Percentiles rank a stretch among this genome's conserved stretches.
phyloP scores from a whole-genome alignment of 2,888 invertebrate genomes.

The Cacoxenus indagator region DNA sequence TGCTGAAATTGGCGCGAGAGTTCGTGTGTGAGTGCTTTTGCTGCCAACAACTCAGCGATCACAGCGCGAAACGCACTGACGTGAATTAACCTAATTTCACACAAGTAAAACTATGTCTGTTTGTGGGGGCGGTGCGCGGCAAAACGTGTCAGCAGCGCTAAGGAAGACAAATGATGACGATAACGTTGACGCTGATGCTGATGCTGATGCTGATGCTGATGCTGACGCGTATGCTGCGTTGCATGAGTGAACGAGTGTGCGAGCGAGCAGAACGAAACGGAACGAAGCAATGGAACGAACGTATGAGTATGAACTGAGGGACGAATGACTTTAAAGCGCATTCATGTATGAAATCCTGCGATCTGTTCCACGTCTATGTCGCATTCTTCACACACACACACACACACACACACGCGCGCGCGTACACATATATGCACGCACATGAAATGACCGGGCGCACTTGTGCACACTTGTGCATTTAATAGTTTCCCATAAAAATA shows the following conservation, averaged over 20 bases:
- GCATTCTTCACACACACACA: conserved; percentile 22
- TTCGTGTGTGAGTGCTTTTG: conserved; percentile 18
- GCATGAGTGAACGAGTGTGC: neutral
- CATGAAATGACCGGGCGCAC: neutral
- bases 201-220: neutral
- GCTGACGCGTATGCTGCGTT: neutral
- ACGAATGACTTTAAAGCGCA: conserved; percentile 54
- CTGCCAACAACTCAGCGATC: conserved; percentile 58
- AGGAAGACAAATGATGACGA: neutral
- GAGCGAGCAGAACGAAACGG: neutral
- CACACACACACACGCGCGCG: conserved; percentile 1
- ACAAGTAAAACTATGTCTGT: conserved; percentile 35
- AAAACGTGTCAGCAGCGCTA: neutral
- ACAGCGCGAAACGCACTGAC: conserved; percentile 55
- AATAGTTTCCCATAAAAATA: conserved; percentile 59
- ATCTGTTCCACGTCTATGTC: conserved; percentile 66
- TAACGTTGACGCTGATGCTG: neutral
- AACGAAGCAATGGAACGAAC: conserved; percentile 7
- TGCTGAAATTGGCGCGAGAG: neutral
- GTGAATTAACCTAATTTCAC: conserved; percentile 65
- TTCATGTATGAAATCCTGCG: conserved; percentile 69
- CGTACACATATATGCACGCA: neutral
- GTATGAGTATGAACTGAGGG: neutral
- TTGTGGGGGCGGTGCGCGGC: neutral
- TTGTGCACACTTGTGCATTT: conserved; percentile 47